These are phyloP conservation scores for Cariama cristata DNA, from an alignment of 2,113 vertebrate species.

Conservation along the genomic window DNA sequence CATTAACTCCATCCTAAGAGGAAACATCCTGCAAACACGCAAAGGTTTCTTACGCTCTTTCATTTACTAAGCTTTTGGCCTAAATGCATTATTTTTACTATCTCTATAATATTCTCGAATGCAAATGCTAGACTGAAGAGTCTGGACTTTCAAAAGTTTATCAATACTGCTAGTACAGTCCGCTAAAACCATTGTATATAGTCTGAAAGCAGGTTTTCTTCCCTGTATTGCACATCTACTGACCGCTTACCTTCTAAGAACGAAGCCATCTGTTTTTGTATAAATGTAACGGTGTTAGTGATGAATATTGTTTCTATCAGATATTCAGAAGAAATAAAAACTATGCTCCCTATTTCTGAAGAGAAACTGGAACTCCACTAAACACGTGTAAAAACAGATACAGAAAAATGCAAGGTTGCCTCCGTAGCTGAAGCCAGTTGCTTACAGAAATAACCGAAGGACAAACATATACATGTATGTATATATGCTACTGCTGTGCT, in stretches of 20 bases:
- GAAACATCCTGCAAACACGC: background rate
- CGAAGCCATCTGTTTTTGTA: background rate
- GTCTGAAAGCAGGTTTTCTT: background rate
- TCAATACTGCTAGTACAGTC: background rate
- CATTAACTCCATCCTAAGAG: background rate
- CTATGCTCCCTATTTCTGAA: background rate
- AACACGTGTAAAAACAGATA: background rate
- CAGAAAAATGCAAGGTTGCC: background rate
- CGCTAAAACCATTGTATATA: background rate
- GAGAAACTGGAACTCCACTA: background rate
- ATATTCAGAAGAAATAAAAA: background rate
- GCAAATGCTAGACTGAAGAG: background rate
- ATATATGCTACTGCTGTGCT: background rate
- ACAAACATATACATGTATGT: too few relatives aligned
- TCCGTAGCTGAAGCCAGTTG: background rate
- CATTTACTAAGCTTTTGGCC: background rate
- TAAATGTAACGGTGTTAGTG: background rate
- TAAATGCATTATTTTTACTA: background rate
- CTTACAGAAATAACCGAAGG: background rate
- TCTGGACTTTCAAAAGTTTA: background rate
- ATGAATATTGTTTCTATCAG: background rate
- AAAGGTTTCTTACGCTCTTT: background rate
- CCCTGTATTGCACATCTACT: background rate
- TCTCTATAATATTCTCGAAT: background rate
- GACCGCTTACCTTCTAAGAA: background rate